Conservation (phyloP, 2,113 vertebrate species). For the Mastomys coucha region DNA sequence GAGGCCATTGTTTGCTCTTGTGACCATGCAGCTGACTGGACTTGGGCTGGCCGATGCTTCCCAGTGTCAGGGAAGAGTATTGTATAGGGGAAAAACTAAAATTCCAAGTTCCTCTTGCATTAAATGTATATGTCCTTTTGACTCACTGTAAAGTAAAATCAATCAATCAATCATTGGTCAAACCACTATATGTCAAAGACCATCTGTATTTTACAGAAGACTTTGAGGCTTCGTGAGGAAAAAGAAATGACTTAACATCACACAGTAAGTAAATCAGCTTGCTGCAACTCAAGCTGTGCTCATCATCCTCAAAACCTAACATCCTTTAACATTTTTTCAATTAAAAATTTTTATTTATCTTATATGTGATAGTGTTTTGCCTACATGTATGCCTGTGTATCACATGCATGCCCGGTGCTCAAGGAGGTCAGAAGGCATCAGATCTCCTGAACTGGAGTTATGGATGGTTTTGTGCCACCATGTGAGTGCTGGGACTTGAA, state of each 20-base stretch:
- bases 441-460: background rate
- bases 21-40: background rate
- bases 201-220: conserved; percentile 36
- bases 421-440: background rate
- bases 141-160: background rate
- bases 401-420: background rate
- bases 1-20: background rate
- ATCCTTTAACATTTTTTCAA: background rate
- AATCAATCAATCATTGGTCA: background rate
- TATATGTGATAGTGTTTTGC: background rate
- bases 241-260: conserved; percentile 35
- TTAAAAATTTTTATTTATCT: background rate
- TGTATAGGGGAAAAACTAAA: background rate
- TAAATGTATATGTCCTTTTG: background rate
- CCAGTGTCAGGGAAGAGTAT: background rate
- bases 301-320: background rate
- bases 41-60: background rate
- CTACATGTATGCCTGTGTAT: background rate
- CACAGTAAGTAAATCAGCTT: conserved; percentile 42
- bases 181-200: background rate
- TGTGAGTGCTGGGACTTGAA: background rate
- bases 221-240: background rate
- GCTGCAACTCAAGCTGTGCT: conserved; percentile 17
- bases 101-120: background rate
- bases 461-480: background rate